These are phyloP conservation scores for Xiphorhynchus elegans DNA, from an alignment of 2,113 vertebrate species.

Conservation along the genomic window DNA sequence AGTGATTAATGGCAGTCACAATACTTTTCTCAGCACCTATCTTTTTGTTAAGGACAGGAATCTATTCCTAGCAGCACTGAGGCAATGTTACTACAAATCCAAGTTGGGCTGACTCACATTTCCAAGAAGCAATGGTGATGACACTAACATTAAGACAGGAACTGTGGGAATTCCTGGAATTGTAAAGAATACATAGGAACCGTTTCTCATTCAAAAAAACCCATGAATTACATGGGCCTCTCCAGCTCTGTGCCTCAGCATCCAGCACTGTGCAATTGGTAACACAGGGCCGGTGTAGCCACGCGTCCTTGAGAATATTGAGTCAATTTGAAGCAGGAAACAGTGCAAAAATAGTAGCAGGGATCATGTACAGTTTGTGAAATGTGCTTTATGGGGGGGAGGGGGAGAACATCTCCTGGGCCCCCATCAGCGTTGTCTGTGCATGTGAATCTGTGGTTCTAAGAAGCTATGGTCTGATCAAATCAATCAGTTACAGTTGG, in stretches of 20 bases:
- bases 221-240: background rate
- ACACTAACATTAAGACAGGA: background rate
- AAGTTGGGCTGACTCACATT: background rate
- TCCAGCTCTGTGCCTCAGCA: background rate
- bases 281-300: background rate
- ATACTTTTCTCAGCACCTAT: background rate
- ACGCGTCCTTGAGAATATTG: background rate
- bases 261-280: fast-evolving
- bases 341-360: conserved; percentile 15
- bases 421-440: background rate
- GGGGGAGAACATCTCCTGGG: background rate
- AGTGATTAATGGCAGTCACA: background rate
- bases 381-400: background rate
- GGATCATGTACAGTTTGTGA: conserved; percentile 12
- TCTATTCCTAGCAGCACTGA: background rate
- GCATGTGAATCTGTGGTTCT: background rate
- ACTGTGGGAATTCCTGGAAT: conserved; percentile 43
- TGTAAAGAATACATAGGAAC: conserved; percentile 20
- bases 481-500: background rate
- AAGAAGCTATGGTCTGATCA: background rate
- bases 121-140: background rate
- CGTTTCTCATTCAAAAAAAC: background rate
- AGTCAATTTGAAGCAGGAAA: conserved; percentile 39
- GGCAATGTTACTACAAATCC: background rate
- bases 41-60: background rate